Conservation (phyloP, 2,888 invertebrate species). For the Helleia helle region DNA sequence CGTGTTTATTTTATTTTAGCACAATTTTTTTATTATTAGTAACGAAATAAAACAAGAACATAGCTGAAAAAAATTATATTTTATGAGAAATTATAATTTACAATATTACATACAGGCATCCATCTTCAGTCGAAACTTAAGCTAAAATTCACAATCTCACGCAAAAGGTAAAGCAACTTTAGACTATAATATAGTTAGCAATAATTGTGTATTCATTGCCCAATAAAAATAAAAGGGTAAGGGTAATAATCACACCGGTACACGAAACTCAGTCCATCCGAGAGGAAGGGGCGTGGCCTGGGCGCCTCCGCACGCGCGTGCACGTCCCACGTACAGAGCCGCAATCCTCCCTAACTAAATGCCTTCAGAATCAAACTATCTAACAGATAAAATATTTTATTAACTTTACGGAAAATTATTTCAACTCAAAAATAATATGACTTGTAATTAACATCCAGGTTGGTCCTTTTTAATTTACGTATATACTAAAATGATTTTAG, state of each 20-base stretch:
- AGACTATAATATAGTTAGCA: conserved; percentile 75
- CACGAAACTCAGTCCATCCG: conserved; percentile 55
- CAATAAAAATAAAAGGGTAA: conserved; percentile 53
- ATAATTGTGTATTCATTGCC: conserved; percentile 66
- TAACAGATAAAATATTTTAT: neutral
- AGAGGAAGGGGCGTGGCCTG: conserved; percentile 28
- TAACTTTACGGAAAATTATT: neutral
- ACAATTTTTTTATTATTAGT: neutral
- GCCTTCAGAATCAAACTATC: neutral
- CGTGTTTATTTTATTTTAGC: too few relatives aligned
- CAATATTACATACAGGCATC: conserved; percentile 75
- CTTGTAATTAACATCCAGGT: neutral
- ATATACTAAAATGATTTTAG: too few relatives aligned
- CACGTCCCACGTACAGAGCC: neutral
- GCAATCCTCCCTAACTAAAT: conserved; percentile 1
- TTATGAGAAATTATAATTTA: conserved; percentile 77
- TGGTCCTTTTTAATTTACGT: conserved; percentile 4
- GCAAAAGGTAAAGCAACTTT: conserved; percentile 75
- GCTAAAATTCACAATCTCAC: conserved; percentile 75
- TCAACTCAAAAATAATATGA: neutral
- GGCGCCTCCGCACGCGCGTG: conserved; percentile 14
- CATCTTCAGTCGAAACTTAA: conserved; percentile 75
- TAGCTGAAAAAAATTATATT: conserved; percentile 76
- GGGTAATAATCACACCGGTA: conserved; percentile 50
- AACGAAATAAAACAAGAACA: conserved; percentile 48